These are phyloP conservation scores for Stichodactyla helianthus DNA, from an alignment of 64 coral and sea anemone species.

Conservation along the genomic window DNA sequence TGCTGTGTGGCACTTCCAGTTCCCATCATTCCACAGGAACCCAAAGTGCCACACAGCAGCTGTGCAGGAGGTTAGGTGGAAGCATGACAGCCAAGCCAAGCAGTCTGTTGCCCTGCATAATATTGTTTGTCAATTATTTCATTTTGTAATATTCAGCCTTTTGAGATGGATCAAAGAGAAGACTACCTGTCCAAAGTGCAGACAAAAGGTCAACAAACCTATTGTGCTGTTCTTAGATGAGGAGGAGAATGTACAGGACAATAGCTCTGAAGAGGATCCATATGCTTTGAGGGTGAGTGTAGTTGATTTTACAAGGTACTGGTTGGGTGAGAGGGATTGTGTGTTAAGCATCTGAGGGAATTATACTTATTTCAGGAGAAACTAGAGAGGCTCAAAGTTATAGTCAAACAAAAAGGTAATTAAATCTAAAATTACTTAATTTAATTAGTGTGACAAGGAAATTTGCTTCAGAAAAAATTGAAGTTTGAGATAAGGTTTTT, in stretches of 20 bases:
- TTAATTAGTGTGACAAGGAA: too few relatives aligned
- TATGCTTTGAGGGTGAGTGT: background rate
- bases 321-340: too few relatives aligned
- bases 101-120: background rate
- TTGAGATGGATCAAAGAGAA: background rate
- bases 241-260: background rate
- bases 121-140: background rate
- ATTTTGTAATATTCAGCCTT: background rate
- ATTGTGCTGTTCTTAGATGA: conserved; percentile 9
- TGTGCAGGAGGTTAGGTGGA: background rate
- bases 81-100: background rate
- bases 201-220: conserved; percentile 24
- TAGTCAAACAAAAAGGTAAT: conserved; percentile 10
- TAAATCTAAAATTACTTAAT: too few relatives aligned
- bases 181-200: conserved; percentile 11
- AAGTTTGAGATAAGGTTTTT: background rate
- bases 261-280: background rate
- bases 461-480: too few relatives aligned
- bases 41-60: too few relatives aligned
- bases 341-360: too few relatives aligned
- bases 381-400: background rate
- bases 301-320: too few relatives aligned
- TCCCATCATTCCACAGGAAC: too few relatives aligned
- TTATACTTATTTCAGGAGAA: background rate
- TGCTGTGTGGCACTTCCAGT: too few relatives aligned